Conservation (phyloP, 2,888 invertebrate species). For the Diloba caeruleocephala region DNA sequence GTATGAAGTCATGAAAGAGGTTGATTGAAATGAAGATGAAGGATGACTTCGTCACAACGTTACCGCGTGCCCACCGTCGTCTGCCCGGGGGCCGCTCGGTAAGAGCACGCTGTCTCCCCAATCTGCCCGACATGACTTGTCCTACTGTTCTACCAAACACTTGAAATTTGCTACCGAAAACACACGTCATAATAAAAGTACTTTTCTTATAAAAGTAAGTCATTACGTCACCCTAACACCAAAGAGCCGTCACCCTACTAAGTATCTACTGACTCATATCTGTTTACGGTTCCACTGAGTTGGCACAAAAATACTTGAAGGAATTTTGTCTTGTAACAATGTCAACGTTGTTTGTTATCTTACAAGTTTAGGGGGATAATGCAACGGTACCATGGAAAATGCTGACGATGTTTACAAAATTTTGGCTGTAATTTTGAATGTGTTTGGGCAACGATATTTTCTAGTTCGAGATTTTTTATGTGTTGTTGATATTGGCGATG, state of each 20-base stretch:
- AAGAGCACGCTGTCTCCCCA: too few species aligned
- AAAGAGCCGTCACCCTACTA: conserved; percentile 7
- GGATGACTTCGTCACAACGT: too few species aligned
- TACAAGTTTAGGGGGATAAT: conserved; percentile 37
- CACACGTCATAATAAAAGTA: conserved; percentile 6
- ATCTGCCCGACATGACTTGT: too few species aligned
- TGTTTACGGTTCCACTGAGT: conserved; percentile 45
- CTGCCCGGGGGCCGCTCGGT: too few species aligned
- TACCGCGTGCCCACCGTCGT: too few species aligned
- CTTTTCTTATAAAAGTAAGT: too few species aligned
- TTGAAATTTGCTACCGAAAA: too few species aligned
- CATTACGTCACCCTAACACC: conserved; percentile 26
- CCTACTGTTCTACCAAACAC: too few species aligned
- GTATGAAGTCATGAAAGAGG: too few species aligned
- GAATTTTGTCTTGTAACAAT: conserved; percentile 49
- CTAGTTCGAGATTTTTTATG: neutral
- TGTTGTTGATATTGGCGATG: too few species aligned
- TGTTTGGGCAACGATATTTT: neutral
- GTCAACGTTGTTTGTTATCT: conserved; percentile 55
- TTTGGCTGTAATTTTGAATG: conserved; percentile 17
- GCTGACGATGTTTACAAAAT: conserved; percentile 24
- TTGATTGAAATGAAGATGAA: too few species aligned
- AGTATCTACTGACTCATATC: conserved; percentile 24
- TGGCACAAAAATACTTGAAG: conserved; percentile 49
- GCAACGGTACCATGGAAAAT: conserved; percentile 12